A percentile compares a stretch with the other conserved stretches of the same genome.
Evolutionary conservation across 2,797 vertebrate species (phyloP).

Genomic region (Iguana delicatissima): DNA sequence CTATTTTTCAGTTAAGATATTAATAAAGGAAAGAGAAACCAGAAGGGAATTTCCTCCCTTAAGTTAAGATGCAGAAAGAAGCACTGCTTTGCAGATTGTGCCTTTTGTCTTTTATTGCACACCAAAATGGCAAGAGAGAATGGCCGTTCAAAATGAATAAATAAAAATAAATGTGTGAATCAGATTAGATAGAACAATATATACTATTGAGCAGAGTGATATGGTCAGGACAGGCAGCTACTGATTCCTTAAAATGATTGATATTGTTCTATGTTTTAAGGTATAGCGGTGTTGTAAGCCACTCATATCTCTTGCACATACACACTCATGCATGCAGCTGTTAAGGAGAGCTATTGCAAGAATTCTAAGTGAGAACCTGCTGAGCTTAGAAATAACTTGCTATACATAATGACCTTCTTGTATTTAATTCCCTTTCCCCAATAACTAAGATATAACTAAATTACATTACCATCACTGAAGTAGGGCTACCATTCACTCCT

Average conservation of each 20-base stretch:
- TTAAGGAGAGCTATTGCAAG: not conserved
- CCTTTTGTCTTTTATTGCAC: not conserved
- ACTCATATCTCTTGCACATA: no score
- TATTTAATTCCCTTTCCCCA: no score
- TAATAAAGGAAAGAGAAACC: not conserved
- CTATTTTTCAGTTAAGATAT: conserved; percentile 20
- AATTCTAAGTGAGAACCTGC: not conserved
- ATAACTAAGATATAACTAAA: no score
- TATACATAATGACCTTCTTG: no score
- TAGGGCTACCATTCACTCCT: no score
- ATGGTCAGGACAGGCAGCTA: not conserved
- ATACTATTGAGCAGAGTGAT: not conserved
- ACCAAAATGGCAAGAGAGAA: not conserved
- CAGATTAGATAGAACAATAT: not conserved
- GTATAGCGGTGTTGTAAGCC: not conserved
- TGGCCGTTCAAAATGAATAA: not conserved
- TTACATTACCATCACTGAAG: no score
- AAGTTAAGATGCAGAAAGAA: not conserved
- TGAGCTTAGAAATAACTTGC: no score
- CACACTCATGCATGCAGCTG: not conserved
- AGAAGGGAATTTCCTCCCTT: not conserved
- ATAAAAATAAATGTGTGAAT: not conserved
- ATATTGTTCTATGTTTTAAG: not conserved
- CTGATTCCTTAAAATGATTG: not conserved
- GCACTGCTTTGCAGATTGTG: conserved; percentile 5